Conservation (phyloP, 2,797 vertebrate genomes). For the Anguilla pacifica region DNA sequence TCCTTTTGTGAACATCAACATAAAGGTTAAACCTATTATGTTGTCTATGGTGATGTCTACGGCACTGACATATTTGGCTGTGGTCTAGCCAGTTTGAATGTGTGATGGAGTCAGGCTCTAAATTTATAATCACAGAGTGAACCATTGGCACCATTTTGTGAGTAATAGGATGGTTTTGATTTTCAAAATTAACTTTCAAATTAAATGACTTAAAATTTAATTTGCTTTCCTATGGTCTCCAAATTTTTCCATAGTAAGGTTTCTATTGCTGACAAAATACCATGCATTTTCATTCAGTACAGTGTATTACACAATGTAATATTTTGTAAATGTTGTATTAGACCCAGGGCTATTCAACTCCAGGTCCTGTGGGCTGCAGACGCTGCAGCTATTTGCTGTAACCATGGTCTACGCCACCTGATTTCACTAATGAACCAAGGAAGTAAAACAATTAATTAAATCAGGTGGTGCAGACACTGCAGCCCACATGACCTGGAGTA, state of each 20-base stretch:
- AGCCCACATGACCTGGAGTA: too few relatives aligned
- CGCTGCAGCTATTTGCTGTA: too few relatives aligned
- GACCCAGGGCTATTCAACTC: background rate
- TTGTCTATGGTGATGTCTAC: conserved; percentile 12
- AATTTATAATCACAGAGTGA: background rate
- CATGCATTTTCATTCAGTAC: background rate
- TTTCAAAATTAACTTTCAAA: background rate
- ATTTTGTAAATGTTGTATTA: background rate
- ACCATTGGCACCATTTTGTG: background rate
- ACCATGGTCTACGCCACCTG: too few relatives aligned
- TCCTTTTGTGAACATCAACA: conserved; percentile 15
- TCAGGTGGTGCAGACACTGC: too few relatives aligned
- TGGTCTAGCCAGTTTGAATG: background rate
- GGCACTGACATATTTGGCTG: conserved; percentile 14
- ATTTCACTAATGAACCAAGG: too few relatives aligned
- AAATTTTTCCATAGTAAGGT: background rate
- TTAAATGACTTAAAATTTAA: background rate
- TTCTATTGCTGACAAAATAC: background rate
- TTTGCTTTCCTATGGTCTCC: background rate
- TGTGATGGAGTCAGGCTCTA: background rate
- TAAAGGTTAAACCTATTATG: conserved; percentile 22
- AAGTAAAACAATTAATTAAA: too few relatives aligned
- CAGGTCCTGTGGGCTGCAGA: too few relatives aligned
- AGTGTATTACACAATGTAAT: too few relatives aligned
- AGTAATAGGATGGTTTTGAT: background rate